Evolutionary conservation across 2,113 vertebrate species (phyloP), one percentile per base, ranked within the genome.

Genomic region (Rissa tridactyla): DNA sequence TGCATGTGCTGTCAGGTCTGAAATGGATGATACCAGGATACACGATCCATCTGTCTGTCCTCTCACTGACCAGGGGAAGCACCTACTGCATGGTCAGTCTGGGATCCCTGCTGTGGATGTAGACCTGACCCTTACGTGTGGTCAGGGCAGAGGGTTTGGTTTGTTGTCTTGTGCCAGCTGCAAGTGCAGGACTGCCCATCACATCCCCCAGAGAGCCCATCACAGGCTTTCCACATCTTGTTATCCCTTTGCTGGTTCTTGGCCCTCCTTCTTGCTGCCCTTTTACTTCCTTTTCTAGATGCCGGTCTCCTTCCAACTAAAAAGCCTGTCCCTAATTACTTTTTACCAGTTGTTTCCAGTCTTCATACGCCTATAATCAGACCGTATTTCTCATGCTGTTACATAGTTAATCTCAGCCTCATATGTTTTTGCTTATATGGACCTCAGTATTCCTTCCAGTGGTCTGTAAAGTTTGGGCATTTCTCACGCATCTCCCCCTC

Each of bases 121-220:
- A 17, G 49, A 15, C 19, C 44, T 79, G 46, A 70, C 36, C 15
- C 26, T 49, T 57, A 21, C 13, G 46, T 11, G 4, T n/a, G 52
- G 34, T 51, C 23, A 65, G 34, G 27, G 25, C 34, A 40, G 46
- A 72, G 34, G 13, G 14, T 89, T 91, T 71, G 1, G 1, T 71
- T 81, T 4, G 8, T 70, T 68, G 6, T 12, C 13, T 51, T 61
- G 17, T 14, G 76, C 17, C 1, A 2, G 15, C 64, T 84, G 47
- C 18, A 32, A 54, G 66, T 18, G 38, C 25, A 20, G 38, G 17
- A 19, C 54, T 73, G 17, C 19, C 23, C 3, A 2, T 54, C 25
- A 16, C 0, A 0, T 71, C 21, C 16, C 7, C 40, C 26, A 36
- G 68, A 15, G 62, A 1, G 2, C 20, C 36, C 6, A 2, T 51